phyloP scores from a whole-genome alignment of 2,113 vertebrate species.

The Gavia stellata region DNA sequence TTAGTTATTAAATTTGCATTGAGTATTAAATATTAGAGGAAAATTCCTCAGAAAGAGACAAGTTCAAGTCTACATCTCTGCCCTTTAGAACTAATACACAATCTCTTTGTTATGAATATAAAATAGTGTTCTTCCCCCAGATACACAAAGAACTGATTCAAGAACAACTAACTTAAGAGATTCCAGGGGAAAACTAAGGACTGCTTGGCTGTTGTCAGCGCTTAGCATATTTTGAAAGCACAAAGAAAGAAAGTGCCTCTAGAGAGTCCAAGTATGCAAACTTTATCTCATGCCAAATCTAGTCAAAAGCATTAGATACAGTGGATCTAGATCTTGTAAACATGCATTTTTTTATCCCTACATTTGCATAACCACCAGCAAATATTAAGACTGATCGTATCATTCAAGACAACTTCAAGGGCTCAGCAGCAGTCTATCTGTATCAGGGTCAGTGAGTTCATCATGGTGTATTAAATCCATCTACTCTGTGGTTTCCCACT shows the following conservation, averaged over 20 bases:
- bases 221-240: neutral
- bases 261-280: neutral
- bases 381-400: neutral
- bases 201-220: neutral
- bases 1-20: neutral
- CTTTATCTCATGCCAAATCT: neutral
- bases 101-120: neutral
- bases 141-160: neutral
- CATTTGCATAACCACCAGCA: neutral
- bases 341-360: neutral
- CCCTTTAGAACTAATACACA: neutral
- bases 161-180: neutral
- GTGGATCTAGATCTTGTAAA: neutral
- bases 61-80: neutral
- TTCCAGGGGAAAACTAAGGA: neutral
- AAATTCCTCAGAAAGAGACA: neutral
- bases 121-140: neutral
- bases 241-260: neutral
- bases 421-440: neutral
- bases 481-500: neutral
- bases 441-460: neutral
- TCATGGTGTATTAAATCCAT: neutral
- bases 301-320: neutral
- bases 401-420: neutral
- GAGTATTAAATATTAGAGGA: neutral